Conservation (phyloP, 1,140 invertebrate genomes). For the Papilio polytes region DNA sequence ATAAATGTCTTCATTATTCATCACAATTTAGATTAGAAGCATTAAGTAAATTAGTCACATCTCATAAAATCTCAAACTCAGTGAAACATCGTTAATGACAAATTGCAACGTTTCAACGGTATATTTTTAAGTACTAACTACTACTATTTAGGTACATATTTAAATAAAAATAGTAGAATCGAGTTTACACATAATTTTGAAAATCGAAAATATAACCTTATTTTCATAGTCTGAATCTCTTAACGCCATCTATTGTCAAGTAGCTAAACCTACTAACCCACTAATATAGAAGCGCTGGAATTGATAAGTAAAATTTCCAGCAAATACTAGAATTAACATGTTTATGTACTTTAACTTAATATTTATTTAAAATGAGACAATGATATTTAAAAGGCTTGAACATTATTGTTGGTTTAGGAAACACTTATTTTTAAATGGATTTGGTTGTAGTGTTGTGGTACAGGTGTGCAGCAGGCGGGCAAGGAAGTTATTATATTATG, state of each 20-base stretch:
- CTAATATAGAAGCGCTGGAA: neutral
- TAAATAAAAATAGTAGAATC: too few relatives aligned
- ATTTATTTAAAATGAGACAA: too few relatives aligned
- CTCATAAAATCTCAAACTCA: neutral
- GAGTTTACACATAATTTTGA: too few relatives aligned
- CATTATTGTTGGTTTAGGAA: too few relatives aligned
- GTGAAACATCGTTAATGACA: neutral
- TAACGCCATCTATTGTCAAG: neutral
- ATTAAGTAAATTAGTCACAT: neutral
- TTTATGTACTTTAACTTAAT: too few relatives aligned
- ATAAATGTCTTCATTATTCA: slow-evolving; percentile 2
- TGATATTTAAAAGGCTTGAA: too few relatives aligned
- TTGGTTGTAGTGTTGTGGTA: too few relatives aligned
- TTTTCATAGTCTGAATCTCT: neutral
- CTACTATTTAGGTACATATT: too few relatives aligned
- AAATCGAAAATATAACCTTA: too few relatives aligned
- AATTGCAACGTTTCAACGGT: too few relatives aligned
- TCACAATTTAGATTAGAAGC: neutral
- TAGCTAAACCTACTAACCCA: neutral
- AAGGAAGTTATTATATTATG: neutral
- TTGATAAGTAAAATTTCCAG: neutral
- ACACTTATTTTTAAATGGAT: too few relatives aligned
- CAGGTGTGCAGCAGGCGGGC: neutral
- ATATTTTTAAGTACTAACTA: too few relatives aligned
- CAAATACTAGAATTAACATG: neutral